These are phyloP conservation scores for Columba janthina DNA, from an alignment of 2,113 vertebrate genomes.

Conservation along the genomic window DNA sequence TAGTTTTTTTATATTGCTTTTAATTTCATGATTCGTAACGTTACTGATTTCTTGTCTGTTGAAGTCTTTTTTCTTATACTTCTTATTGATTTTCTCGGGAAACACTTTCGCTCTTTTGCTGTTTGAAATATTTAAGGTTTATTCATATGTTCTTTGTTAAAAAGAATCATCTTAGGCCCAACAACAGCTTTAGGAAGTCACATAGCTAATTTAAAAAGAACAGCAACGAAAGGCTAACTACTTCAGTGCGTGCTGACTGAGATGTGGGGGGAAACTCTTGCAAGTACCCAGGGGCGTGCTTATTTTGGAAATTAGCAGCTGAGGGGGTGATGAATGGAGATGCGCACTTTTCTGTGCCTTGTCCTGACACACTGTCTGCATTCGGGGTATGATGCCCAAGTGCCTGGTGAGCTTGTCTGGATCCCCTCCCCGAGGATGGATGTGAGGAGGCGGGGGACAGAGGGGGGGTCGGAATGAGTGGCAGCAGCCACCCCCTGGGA, in stretches of 20 bases:
- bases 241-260: background rate
- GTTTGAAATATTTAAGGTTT: background rate
- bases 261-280: background rate
- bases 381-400: background rate
- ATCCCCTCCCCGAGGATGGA: slow-evolving; percentile 8
- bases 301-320: background rate
- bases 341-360: background rate
- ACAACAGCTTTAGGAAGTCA: background rate
- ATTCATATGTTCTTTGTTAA: background rate
- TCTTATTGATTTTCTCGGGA: background rate
- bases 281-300: background rate
- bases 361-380: background rate
- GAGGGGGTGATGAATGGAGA: background rate
- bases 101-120: background rate
- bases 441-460: background rate
- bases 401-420: background rate
- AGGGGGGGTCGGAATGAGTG: background rate
- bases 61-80: background rate
- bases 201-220: background rate
- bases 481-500: slow-evolving; percentile 40
- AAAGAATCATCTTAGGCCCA: background rate
- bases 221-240: background rate
- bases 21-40: background rate
- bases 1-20: background rate
- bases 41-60: background rate